Evolutionary conservation across 1,140 invertebrate species (phyloP), one percentile per base, ranked within the genome.

Genomic region (Dryas iulia): DNA sequence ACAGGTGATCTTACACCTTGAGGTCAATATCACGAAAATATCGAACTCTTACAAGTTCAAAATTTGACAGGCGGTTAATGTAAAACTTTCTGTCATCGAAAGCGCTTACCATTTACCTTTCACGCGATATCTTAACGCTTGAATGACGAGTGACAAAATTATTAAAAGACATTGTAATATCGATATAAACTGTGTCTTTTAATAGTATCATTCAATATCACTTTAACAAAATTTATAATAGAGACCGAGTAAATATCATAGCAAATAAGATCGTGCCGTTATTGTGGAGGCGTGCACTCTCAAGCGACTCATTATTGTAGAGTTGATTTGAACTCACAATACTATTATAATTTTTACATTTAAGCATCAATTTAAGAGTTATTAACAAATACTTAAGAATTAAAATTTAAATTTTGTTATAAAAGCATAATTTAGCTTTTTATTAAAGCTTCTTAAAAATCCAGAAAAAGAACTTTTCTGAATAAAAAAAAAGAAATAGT

Each of bases 101-200:
- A 35, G 59, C 39, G 39, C 59, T 47, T 53, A 30, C 59, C 61
- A 68, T 39, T 69, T 59, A 59, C 26, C 53, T 63, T 70, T 65
- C 68, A 70, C 68, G 68, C 68, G 61, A 70, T 21, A 56, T 64
- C 24, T 65, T 65, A 64, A 70, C 68, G 62, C 68, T 65, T 60
- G 61, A 70, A 65, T 70, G 39, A 11, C 39, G 7, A 47, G n/a
- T 47, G 14, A 2, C 7, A 10, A 35, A 47, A 47, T 21, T 21
- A 8, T 47, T 21, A 10, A 47, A n/a, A 18, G 0, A 21, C 7
- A 3, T 18, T 47, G 1, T 12, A 47, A 18, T 47, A 47, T 10
- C 14, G 8, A 47, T 21, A 28, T 2, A 47, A 21, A 47, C 39
- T 2, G 39, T 47, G 18, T 18, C 6, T 21, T 47, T 18, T 47